phyloP scores from a whole-genome alignment of 2,797 vertebrate genomes.

The Agapornis canus region DNA sequence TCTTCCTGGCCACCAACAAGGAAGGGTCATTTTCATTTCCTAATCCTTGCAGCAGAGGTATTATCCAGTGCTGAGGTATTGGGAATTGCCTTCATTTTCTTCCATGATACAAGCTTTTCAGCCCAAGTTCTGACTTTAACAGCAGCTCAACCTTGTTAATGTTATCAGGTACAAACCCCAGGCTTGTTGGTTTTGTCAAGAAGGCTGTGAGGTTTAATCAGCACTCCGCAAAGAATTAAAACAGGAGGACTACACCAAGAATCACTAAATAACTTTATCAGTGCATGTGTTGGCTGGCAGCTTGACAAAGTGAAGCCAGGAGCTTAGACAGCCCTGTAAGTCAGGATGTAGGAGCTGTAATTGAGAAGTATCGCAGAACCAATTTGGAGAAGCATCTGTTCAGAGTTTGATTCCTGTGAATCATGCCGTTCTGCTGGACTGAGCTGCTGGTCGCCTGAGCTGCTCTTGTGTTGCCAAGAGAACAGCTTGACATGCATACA shows the following conservation, averaged over 20 bases:
- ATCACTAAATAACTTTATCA: constrained; percentile 27
- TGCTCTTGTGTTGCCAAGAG: constrained; percentile 6
- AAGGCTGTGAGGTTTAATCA: neutral
- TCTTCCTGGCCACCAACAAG: fast-evolving
- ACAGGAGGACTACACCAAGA: neutral
- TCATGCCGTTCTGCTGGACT: neutral
- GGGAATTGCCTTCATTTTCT: neutral
- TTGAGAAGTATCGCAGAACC: constrained; percentile 34
- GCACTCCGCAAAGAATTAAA: constrained; percentile 30
- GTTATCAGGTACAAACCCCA: neutral
- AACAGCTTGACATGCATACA: neutral
- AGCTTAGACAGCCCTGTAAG: constrained; percentile 6
- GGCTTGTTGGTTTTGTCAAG: neutral
- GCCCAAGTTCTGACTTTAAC: neutral
- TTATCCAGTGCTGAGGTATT: neutral
- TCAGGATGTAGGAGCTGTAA: constrained; percentile 31
- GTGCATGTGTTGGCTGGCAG: constrained; percentile 3
- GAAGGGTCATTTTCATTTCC: neutral
- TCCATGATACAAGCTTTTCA: neutral
- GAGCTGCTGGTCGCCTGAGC: constrained; percentile 15
- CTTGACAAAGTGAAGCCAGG: constrained; percentile 1
- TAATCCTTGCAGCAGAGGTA: neutral
- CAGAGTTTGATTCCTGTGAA: constrained; percentile 34
- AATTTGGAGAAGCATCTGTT: constrained; percentile 21
- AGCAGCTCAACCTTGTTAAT: neutral